A percentile compares a stretch with the other conserved stretches of the same genome.
Evolutionary conservation across 1,140 invertebrate genomes (phyloP).

Genomic region (Drosophila gunungcola): DNA sequence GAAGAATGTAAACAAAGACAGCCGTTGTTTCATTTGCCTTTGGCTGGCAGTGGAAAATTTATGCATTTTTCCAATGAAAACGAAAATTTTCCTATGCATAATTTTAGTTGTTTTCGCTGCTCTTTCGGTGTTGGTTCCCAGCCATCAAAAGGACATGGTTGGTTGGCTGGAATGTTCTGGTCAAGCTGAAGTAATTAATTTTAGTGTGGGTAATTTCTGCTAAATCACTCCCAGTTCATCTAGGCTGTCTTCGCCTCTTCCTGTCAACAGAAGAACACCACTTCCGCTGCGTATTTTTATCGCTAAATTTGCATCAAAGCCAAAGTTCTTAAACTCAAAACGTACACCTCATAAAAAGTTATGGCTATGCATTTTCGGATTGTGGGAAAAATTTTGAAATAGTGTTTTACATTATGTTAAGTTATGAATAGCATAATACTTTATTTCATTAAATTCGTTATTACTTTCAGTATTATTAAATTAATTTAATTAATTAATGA

Average conservation of each 20-base stretch:
- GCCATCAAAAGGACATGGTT: slow-evolving; percentile 70
- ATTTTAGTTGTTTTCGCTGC: slow-evolving; percentile 38
- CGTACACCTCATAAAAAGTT: slow-evolving; percentile 12
- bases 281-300: slow-evolving; percentile 53
- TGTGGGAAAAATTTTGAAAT: not conserved
- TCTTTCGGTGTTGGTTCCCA: slow-evolving; percentile 33
- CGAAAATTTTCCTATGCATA: slow-evolving; percentile 53
- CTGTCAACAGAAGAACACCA: slow-evolving; percentile 52
- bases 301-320: slow-evolving; percentile 63
- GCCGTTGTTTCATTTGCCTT: slow-evolving; percentile 2
- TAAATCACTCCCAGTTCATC: slow-evolving; percentile 61
- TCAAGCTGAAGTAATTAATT: slow-evolving; percentile 70
- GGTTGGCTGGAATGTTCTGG: slow-evolving; percentile 41
- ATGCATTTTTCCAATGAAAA: slow-evolving; percentile 78
- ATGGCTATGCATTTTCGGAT: slow-evolving; percentile 15
- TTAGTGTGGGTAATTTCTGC: slow-evolving; percentile 60
- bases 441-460: too few species aligned
- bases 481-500: too few species aligned
- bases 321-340: slow-evolving; percentile 1
- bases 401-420: not conserved
- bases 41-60: slow-evolving; percentile 36
- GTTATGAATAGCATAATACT: too few species aligned
- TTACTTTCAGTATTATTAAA: too few species aligned
- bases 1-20: slow-evolving; percentile 43
- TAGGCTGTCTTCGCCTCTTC: slow-evolving; percentile 61